These are phyloP conservation scores for Carterocephalus palaemon DNA, from an alignment of 2,888 invertebrate species.

Conservation along the genomic window DNA sequence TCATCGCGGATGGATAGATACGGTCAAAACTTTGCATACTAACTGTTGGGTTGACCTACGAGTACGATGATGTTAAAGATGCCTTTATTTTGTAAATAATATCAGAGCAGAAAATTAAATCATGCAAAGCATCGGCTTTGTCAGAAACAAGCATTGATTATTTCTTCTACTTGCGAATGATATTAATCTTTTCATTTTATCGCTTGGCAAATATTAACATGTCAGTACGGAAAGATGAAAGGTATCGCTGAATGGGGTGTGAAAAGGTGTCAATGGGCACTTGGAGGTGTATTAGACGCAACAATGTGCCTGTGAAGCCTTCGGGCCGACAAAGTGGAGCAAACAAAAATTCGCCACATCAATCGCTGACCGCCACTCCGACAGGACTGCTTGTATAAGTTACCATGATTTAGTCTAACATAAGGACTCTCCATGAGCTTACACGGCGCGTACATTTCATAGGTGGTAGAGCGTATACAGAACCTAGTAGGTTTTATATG, in stretches of 20 bases:
- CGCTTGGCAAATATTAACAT: constrained; percentile 8
- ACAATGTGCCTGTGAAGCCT: constrained; percentile 33
- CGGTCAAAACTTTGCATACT: too few species aligned
- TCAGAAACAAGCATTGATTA: too few species aligned
- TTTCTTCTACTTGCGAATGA: too few species aligned
- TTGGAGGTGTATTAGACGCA: constrained; percentile 17
- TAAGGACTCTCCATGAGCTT: too few species aligned
- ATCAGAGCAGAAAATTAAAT: too few species aligned
- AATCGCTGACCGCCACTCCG: constrained; percentile 35
- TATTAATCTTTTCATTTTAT: too few species aligned
- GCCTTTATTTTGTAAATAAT: neutral
- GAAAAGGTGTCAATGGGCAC: constrained; percentile 19
- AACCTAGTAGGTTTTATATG: too few species aligned
- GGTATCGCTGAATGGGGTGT: constrained; percentile 12
- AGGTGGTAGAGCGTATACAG: too few species aligned
- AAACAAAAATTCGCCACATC: constrained; percentile 78
- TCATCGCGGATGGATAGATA: too few species aligned
- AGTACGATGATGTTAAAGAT: neutral
- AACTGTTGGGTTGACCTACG: too few species aligned
- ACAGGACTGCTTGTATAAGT: constrained; percentile 10
- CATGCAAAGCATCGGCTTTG: too few species aligned
- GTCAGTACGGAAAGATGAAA: constrained; percentile 10
- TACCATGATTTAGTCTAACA: neutral
- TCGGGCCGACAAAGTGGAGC: constrained; percentile 39
- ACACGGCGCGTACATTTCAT: too few species aligned